Evolutionary conservation across 92 coral and sea anemone species (phyloP), one percentile per base, ranked within the genome.

Genomic region (Palythoa grandiflora): DNA sequence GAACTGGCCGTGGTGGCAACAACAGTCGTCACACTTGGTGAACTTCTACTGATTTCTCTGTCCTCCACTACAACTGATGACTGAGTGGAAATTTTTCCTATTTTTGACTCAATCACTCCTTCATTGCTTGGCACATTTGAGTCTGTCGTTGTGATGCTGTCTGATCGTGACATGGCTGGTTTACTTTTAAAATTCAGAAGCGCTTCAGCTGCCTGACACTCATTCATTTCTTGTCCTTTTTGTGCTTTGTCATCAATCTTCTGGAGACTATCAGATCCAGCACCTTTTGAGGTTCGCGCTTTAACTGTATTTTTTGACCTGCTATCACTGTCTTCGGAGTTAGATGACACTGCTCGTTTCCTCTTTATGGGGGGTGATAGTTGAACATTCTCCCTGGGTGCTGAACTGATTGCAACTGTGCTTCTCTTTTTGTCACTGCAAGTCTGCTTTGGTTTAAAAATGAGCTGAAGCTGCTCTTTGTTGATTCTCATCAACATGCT

Each of bases 161-260:
- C 95, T 37, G 93, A 93, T 3, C 93, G 85, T 9, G 90, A 38
- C 5, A 93, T 79, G 1, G 98, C 88, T 35, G 95, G 94, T 80
- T 94, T 89, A 47, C 91, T 50, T 60, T 95, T 96, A 83, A 97
- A 93, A 81, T 96, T 94, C 11, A 95, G 95, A 35, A 97, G 90
- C 2, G 99, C 96, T 80, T 97, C 96, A 2, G 99, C 99, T 1
- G 99, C 99, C 36, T 97, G 94, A 11, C 96, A 91, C 35, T 94
- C 90, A 39, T 93, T 93, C 79, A 88, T 95, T 68, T 91, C 95
- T 36, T 87, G 93, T 65, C 85, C 87, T 66, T 88, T 87, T 15
- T 79, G 75, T 44, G 40, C 54, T 14, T 20, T 65, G 13, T 36
- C 20, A 19, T 21, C 60, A 61, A 50, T 38, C 50, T 60, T 78